Conservation (phyloP, 1,140 invertebrate species). For the Chrysomallon squamiferum region DNA sequence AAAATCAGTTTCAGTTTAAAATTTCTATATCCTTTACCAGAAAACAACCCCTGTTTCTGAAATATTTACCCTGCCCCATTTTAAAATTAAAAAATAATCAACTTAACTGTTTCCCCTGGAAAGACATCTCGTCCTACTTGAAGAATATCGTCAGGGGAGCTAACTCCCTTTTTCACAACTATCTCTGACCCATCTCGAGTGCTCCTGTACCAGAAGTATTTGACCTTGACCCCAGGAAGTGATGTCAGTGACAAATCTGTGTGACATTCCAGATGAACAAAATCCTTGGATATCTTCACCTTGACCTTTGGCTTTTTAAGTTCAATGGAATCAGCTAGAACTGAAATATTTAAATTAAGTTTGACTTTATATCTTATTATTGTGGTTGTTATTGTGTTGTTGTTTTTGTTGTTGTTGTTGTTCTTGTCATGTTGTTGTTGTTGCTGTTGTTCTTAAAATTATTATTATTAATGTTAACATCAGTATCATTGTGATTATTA, state of each 20-base stretch:
- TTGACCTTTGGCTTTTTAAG: neutral
- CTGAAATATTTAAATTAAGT: neutral
- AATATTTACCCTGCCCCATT: too few relatives aligned
- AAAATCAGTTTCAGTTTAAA: too few relatives aligned
- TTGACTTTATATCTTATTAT: too few relatives aligned
- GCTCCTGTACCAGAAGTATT: neutral
- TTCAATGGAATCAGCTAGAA: neutral
- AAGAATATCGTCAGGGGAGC: neutral
- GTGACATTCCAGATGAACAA: neutral
- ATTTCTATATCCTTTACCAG: too few relatives aligned
- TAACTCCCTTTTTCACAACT: neutral
- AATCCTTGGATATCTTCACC: neutral
- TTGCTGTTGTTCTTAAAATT: too few relatives aligned
- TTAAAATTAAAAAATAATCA: too few relatives aligned
- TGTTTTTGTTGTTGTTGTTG: too few relatives aligned
- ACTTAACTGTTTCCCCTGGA: neutral
- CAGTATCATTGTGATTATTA: too few relatives aligned
- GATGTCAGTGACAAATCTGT: neutral
- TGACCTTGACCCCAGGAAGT: neutral
- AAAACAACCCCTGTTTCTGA: too few relatives aligned
- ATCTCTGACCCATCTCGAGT: neutral
- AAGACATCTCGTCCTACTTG: slow-evolving; percentile 6
- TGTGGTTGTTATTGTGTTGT: too few relatives aligned
- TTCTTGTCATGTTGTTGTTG: too few relatives aligned
- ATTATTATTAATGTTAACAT: too few relatives aligned